A percentile compares a stretch with the other conserved stretches of the same genome.
Evolutionary conservation across 2,113 vertebrate genomes (phyloP).

Genomic region (Orientallactaga bullata): DNA sequence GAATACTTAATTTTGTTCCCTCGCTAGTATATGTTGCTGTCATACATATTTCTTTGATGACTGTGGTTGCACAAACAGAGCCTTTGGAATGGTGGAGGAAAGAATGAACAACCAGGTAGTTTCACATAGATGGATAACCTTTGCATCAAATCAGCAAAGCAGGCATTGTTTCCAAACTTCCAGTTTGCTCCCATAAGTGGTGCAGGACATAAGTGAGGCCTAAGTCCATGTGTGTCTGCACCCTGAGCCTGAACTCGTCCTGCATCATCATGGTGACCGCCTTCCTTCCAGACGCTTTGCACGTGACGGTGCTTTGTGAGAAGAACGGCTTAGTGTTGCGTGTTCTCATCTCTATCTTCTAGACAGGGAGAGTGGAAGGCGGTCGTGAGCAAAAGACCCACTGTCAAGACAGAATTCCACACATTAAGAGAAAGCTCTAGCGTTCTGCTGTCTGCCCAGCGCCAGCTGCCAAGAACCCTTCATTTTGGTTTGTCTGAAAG

Average conservation of each 20-base stretch:
- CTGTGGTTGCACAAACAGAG: background rate
- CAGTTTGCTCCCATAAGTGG: background rate
- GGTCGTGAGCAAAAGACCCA: background rate
- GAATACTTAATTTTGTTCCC: background rate
- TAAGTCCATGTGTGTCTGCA: background rate
- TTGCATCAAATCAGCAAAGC: slow-evolving; percentile 33
- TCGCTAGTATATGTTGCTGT: background rate
- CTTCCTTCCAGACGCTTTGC: background rate
- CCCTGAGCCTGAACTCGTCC: background rate
- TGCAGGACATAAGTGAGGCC: background rate
- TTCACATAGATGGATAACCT: background rate
- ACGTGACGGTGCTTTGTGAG: background rate
- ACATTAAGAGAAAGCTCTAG: background rate
- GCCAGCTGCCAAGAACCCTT: background rate
- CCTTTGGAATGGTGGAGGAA: background rate
- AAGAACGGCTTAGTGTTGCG: background rate
- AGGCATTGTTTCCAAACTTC: background rate
- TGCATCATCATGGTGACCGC: background rate
- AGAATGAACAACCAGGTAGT: background rate
- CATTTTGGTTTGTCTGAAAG: background rate
- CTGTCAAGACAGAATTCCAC: slow-evolving; percentile 55
- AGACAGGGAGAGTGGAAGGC: background rate
- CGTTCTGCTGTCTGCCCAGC: background rate
- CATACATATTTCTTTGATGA: slow-evolving; percentile 32
- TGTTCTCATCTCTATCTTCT: slow-evolving; percentile 15